These are phyloP conservation scores for Exaiptasia diaphana DNA, from an alignment of 64 coral and sea anemone genomes.

Conservation along the genomic window DNA sequence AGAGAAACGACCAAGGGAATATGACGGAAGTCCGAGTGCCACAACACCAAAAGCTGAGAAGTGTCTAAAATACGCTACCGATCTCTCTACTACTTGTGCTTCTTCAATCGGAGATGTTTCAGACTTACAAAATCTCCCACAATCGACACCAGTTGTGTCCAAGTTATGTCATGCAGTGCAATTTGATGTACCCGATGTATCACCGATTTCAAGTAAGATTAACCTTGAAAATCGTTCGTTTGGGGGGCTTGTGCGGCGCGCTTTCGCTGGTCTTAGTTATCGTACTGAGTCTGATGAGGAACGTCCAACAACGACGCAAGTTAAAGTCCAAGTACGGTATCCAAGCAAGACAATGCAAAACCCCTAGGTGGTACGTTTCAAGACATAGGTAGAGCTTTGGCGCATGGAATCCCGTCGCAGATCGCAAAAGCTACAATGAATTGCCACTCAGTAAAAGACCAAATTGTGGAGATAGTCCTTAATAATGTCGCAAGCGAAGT, in stretches of 20 bases:
- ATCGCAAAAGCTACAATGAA: slow-evolving; percentile 40
- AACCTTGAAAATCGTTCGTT: background rate
- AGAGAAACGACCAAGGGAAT: slow-evolving; percentile 2
- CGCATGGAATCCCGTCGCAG: background rate
- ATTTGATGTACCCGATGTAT: background rate
- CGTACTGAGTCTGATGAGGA: background rate
- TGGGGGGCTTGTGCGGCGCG: slow-evolving; percentile 8
- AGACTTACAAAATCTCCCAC: background rate
- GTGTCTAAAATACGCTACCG: background rate
- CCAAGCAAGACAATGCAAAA: background rate
- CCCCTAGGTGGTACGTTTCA: background rate
- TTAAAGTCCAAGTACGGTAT: background rate
- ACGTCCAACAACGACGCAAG: background rate
- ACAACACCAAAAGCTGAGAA: background rate
- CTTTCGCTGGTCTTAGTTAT: background rate
- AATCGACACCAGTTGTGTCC: background rate
- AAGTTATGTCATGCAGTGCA: background rate
- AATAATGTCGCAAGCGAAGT: slow-evolving; percentile 11
- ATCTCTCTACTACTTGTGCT: slow-evolving; percentile 3
- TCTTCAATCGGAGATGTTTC: background rate
- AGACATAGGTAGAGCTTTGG: background rate
- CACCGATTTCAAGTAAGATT: slow-evolving; percentile 18
- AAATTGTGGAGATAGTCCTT: slow-evolving; percentile 17
- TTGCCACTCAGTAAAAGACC: slow-evolving; percentile 30
- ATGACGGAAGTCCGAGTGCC: slow-evolving; percentile 7